phyloP scores from a whole-genome alignment of 2,113 vertebrate genomes.

The Myrmophylax atrothorax region DNA sequence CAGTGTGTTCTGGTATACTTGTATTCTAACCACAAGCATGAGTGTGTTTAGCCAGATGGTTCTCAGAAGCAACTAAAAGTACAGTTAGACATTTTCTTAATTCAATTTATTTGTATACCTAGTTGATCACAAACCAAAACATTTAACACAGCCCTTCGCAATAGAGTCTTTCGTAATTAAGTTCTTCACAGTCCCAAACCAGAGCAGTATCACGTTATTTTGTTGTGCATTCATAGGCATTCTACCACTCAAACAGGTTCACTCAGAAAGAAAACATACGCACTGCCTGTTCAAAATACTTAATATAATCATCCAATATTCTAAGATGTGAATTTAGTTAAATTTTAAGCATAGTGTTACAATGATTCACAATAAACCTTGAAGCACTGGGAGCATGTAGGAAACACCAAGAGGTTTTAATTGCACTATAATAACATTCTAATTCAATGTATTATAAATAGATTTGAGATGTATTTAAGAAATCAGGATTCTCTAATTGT shows the following conservation, averaged over 20 bases:
- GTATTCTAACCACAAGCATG: conserved; percentile 25
- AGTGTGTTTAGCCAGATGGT: conserved; percentile 49
- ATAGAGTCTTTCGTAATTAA: background rate
- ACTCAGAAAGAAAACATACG: background rate
- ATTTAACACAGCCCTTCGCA: background rate
- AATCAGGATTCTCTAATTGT: background rate
- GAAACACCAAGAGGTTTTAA: background rate
- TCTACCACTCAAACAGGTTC: background rate
- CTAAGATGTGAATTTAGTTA: background rate
- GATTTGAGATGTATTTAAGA: background rate
- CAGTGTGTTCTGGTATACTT: conserved; percentile 52
- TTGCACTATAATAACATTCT: background rate
- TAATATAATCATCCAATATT: conserved; percentile 2
- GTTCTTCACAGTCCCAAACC: conserved; percentile 27
- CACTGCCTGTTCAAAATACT: background rate
- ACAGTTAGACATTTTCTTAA: conserved; percentile 26
- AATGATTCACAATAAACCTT: background rate
- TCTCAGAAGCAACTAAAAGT: background rate
- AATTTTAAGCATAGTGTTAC: background rate
- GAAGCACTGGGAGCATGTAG: background rate
- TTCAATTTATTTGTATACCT: conserved; percentile 46
- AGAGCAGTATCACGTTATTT: background rate
- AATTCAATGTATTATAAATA: background rate
- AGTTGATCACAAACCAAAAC: conserved; percentile 63
- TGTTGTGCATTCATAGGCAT: background rate